Evolutionary conservation across 2,113 vertebrate species (phyloP).

Genomic region (Oenanthe melanoleuca): DNA sequence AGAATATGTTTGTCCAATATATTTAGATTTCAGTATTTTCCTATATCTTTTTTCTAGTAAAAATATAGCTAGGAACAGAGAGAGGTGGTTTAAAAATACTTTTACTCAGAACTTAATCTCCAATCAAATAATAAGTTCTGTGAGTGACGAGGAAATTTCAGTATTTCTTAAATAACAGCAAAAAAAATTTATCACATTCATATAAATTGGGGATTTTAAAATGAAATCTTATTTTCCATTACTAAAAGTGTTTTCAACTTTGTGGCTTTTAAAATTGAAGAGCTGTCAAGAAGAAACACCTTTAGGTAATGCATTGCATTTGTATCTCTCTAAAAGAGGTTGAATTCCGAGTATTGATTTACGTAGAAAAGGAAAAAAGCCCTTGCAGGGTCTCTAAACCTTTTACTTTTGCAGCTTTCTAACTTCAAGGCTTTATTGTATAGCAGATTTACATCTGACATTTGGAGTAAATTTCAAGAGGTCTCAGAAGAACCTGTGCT

Average conservation of each 20-base stretch:
- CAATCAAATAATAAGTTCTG: not conserved
- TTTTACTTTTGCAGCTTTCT: conserved; percentile 21
- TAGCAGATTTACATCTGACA: conserved; percentile 44
- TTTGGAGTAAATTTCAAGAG: conserved; percentile 46
- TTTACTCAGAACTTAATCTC: not conserved
- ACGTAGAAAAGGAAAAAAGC: not conserved
- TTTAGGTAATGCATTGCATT: conserved; percentile 22
- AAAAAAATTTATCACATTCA: not conserved
- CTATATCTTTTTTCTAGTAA: not conserved
- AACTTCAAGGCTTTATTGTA: conserved; percentile 2
- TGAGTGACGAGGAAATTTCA: not conserved
- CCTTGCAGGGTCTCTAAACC: not conserved
- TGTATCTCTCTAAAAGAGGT: not conserved
- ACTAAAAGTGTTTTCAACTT: not conserved
- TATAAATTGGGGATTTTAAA: not conserved
- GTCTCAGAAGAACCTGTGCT: not conserved
- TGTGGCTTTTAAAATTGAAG: not conserved
- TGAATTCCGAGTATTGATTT: conserved; percentile 12
- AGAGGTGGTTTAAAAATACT: not conserved
- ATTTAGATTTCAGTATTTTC: not conserved
- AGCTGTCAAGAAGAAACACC: conserved; percentile 1
- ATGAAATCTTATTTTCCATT: not conserved
- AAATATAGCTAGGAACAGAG: not conserved
- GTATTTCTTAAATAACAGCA: not conserved
- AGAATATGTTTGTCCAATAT: not conserved